A percentile compares a stretch with the other conserved stretches of the same genome.
Conservation (phyloP, 2,113 vertebrate species). For the Prunella himalayana region DNA sequence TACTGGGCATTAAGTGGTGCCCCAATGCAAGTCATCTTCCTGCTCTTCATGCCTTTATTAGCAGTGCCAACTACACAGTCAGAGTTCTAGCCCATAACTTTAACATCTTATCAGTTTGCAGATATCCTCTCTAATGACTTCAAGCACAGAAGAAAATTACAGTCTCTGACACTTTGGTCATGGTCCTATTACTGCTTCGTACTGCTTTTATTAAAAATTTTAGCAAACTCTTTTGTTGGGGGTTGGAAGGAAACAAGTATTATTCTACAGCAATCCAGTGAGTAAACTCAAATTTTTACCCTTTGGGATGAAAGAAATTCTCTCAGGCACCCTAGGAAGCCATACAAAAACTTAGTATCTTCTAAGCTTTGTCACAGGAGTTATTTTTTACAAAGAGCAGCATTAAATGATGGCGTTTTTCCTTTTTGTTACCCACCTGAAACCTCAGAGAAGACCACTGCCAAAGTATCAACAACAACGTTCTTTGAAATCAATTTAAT, state of each 20-base stretch:
- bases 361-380: neutral
- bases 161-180: neutral
- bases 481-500: neutral
- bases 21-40: neutral
- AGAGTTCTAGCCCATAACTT: neutral
- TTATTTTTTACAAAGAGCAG: neutral
- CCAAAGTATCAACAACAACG: neutral
- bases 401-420: neutral
- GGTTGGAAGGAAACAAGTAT: neutral
- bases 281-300: neutral
- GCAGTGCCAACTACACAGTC: neutral
- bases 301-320: neutral
- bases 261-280: neutral
- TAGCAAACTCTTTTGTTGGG: fast-evolving
- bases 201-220: neutral
- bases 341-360: neutral
- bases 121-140: neutral
- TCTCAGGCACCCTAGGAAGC: neutral
- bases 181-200: neutral
- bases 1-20: neutral
- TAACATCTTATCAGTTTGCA: neutral
- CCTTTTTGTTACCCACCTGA: neutral
- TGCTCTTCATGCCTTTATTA: neutral
- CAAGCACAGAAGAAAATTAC: neutral
- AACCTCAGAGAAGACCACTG: neutral